Percentiles rank a stretch among this genome's conserved stretches.
Evolutionary conservation across 2,888 invertebrate species (phyloP).

Genomic region (Atherix ibis): DNA sequence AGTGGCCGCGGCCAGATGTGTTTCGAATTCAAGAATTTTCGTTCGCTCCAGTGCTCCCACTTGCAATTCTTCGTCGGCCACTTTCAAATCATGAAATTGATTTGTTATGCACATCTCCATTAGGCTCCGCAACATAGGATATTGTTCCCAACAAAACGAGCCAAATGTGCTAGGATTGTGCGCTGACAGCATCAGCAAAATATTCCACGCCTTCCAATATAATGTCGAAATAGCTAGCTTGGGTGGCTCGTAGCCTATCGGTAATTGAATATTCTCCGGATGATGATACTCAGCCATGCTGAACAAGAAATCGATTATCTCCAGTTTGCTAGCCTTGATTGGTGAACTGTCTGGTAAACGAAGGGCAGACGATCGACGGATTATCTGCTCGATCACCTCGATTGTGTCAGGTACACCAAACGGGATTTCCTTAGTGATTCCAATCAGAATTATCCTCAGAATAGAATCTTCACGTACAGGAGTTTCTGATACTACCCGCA

Average conservation of each 20-base stretch:
- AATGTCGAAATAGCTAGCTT: constrained; percentile 77
- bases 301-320: constrained; percentile 79
- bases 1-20: constrained; percentile 78
- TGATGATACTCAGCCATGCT: constrained; percentile 82
- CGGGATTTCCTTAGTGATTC: constrained; percentile 56
- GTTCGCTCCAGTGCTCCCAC: constrained; percentile 54
- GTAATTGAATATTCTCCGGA: constrained; percentile 81
- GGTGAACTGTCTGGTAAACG: constrained; percentile 55
- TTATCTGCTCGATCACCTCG: constrained; percentile 70
- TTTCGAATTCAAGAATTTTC: constrained; percentile 74
- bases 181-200: constrained; percentile 73
- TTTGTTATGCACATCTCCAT: constrained; percentile 97
- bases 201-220: constrained; percentile 91
- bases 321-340: constrained; percentile 59
- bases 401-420: constrained; percentile 68
- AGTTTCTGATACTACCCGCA: constrained; percentile 73
- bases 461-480: constrained; percentile 77
- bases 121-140: constrained; percentile 75
- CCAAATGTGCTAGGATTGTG: constrained; percentile 86
- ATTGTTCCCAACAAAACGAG: constrained; percentile 70
- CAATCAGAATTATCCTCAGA: constrained; percentile 66
- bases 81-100: constrained; percentile 39
- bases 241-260: constrained; percentile 66
- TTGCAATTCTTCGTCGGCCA: constrained; percentile 49
- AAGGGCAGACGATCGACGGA: constrained; percentile 68